Evolutionary conservation across 2,888 invertebrate species (phyloP).

Genomic region (Tenthredo notha): DNA sequence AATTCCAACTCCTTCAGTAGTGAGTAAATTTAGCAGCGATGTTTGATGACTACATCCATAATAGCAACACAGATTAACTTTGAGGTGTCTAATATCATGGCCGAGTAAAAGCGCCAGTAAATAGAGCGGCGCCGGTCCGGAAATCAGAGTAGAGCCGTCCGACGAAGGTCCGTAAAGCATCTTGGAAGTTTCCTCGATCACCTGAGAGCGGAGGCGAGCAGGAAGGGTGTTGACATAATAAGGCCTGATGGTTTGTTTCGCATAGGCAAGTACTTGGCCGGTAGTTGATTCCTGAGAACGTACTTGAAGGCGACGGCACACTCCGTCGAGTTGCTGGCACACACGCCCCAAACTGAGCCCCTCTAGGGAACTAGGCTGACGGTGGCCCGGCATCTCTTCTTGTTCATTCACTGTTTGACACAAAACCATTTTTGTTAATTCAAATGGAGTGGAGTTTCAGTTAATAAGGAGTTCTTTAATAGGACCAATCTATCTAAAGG

Average conservation of each 20-base stretch:
- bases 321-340: slow-evolving; percentile 75
- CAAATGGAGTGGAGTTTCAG: background rate
- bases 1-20: slow-evolving; percentile 75
- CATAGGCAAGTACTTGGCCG: slow-evolving; percentile 72
- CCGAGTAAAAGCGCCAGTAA: slow-evolving; percentile 75
- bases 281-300: slow-evolving; percentile 76
- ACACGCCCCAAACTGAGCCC: slow-evolving; percentile 75
- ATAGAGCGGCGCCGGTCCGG: slow-evolving; percentile 76
- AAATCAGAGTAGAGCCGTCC: slow-evolving; percentile 73
- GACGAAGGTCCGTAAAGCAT: slow-evolving; percentile 74
- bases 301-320: slow-evolving; percentile 75
- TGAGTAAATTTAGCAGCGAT: slow-evolving; percentile 75
- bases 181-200: slow-evolving; percentile 75
- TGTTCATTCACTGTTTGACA: slow-evolving; percentile 69
- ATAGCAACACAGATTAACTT: slow-evolving; percentile 78
- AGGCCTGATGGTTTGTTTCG: slow-evolving; percentile 74
- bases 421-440: slow-evolving; percentile 18
- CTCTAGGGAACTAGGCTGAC: slow-evolving; percentile 75
- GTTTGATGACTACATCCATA: slow-evolving; percentile 79
- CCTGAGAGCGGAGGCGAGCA: slow-evolving; percentile 73
- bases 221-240: slow-evolving; percentile 76
- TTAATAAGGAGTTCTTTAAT: background rate
- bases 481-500: background rate
- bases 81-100: slow-evolving; percentile 74
- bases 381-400: slow-evolving; percentile 75